Evolutionary conservation across 2,797 vertebrate genomes (phyloP).

Genomic region (Gallinago stenura): DNA sequence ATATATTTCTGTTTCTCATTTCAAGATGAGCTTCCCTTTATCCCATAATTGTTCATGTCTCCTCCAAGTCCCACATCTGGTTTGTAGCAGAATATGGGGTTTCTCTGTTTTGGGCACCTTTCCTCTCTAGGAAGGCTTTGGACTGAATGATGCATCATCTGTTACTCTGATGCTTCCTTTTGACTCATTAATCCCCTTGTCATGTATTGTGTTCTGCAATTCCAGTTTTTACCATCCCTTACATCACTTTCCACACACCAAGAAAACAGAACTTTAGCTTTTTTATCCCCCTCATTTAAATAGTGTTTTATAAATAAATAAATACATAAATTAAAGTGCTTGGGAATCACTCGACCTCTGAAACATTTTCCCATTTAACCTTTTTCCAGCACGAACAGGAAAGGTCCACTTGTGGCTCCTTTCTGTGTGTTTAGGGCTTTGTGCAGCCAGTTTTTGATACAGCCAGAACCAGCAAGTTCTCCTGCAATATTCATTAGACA

Average conservation of each 20-base stretch:
- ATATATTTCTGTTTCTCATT: not conserved
- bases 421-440: constrained; percentile 13
- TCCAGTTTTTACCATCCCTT: not conserved
- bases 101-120: not conserved
- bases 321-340: not conserved
- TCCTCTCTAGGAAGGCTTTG: not conserved
- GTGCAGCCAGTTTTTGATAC: constrained; percentile 6
- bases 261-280: not conserved
- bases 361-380: not conserved
- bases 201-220: not conserved
- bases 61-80: not conserved
- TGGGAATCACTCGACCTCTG: not conserved
- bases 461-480: constrained; percentile 29
- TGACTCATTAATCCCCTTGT: not conserved
- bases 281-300: not conserved
- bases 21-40: not conserved
- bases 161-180: not conserved
- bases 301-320: not conserved
- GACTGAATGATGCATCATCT: fast-evolving
- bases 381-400: not conserved
- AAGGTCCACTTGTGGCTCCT: not conserved
- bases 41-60: not conserved
- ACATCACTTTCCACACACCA: not conserved
- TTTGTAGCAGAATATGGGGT: not conserved
- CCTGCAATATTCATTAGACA: constrained; percentile 42